Base-by-base conservation (phyloP, 2,797 vertebrate species). In the Caiman crocodilus region DNA sequence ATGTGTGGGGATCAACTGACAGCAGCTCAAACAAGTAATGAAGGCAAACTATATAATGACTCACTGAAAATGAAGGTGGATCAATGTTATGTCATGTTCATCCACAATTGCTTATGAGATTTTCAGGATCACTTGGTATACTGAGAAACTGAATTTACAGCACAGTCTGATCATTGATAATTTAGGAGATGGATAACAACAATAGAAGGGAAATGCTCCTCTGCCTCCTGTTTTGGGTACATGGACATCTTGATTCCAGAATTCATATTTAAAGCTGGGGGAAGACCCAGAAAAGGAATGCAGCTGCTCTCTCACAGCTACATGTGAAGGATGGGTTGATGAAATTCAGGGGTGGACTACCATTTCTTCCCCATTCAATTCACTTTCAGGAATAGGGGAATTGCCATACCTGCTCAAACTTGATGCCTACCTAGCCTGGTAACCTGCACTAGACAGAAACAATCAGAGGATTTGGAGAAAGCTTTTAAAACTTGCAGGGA, bases 51-150 rank as follows among this genome's bases (percentile, higher is more conserved):
- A 79, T 25, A 4, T 7, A 91, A 60, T 13, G 17, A 64, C 23
- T 93, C 58, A 69, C 82, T 85, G 79, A 50, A 95, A 85, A 74
- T 21, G 67, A 42, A 61, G 58, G 58, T 59, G 87, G 92, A 87
- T 71, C 60, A 82, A 76, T 7, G 59, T 23, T 42, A 30, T 58
- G 18, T 9, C 81, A 60, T 56, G 58, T 56, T 94, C 58, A 73
- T 5, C 79, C 57, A 64, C 3, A 10, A 35, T 60, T 93, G 67
- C 65, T 85, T 89, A 88, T 90, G 84, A 86, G 76, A 67, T 77
- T 20, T 50, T 15, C 76, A n/a, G 50, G 87, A 28, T 63, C 84
- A 25, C 74, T 81, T 74, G 0, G 1, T 79, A 58, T 64, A 82
- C 71, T 63, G 93, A 91, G 87, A 32, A 58, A 67, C 64, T 82